phyloP scores from a whole-genome alignment of 2,888 invertebrate species.

The Pammene fasciana region DNA sequence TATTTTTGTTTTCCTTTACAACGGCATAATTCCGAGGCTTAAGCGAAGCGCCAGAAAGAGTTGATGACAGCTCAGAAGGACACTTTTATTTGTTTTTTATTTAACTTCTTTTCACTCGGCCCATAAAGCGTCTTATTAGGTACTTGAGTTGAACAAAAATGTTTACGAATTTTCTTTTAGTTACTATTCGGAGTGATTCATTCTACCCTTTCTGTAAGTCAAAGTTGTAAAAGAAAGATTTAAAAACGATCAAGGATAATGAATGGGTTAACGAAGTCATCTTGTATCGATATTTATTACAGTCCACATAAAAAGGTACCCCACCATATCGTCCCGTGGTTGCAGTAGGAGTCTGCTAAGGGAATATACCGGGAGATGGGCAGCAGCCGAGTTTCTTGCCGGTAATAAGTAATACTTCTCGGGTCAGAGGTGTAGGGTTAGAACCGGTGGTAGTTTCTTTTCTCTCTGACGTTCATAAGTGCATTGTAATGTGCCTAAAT shows the following conservation, averaged over 20 bases:
- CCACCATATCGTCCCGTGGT: no score
- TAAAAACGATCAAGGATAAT: background rate
- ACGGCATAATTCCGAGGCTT: background rate
- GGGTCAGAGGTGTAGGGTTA: no score
- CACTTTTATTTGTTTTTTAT: constrained; percentile 6
- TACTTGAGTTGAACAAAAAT: background rate
- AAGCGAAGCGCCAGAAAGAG: background rate
- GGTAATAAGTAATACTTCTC: no score
- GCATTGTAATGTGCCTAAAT: no score
- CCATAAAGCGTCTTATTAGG: constrained; percentile 2
- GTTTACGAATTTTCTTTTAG: constrained; percentile 4
- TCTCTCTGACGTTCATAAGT: no score
- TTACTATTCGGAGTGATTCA: background rate
- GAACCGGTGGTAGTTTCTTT: no score
- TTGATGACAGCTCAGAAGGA: background rate
- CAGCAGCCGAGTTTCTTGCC: no score
- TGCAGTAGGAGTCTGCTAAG: no score
- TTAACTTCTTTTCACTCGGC: background rate
- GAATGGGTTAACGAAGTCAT: background rate
- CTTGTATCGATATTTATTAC: background rate
- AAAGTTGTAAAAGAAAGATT: background rate
- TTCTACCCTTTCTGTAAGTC: background rate
- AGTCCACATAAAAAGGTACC: no score
- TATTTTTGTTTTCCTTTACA: background rate
- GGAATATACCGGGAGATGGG: no score